Evolutionary conservation across 2,797 vertebrate genomes (phyloP), one percentile per base, ranked within the genome.

Genomic region (Myotis daubentonii): DNA sequence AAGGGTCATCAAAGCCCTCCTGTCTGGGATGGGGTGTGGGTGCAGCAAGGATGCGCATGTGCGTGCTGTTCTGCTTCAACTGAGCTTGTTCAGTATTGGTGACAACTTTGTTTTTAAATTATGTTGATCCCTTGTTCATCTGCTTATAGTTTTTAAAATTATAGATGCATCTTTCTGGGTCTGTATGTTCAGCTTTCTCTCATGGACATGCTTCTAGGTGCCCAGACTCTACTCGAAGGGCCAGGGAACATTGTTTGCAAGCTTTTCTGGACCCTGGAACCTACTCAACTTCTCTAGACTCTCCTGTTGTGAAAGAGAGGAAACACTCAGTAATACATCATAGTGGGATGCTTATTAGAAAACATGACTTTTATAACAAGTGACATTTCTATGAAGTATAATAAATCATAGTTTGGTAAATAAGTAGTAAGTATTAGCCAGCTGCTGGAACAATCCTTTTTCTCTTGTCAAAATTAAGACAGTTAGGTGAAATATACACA

Each of bases 361-460:
- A 96, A 97, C 9, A 57, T 10, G 49, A 15, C 33, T 97, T 44
- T 97, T 3, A 71, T 41, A 53, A 1, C 28, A 47, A 75, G 30
- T 82, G 53, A 41, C 49, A 91, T 94, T 89, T 92, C 11, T 75
- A 38, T 97, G 70, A 82, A 78, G 4, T 75, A 25, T 74, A 84
- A 95, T 96, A 97, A 97, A 97, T 97, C 71, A 93, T 65, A 23
- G 28, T 68, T 96, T 93, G 4, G 74, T 95, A 91, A 92, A 84
- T 97, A 89, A 96, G 4, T 68, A 89, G 44, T 71, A 89, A 94
- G 15, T 83, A 25, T 81, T 91, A 94, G 23, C 3, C 7, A 85
- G 3, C 76, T 97, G n/a, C 55, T 83, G 28, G 28, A 86, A 53
- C 22, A 96, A 66, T 79, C 10, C 17, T 96, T 91, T 80, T 94